Percentiles rank a stretch among this genome's conserved stretches.
phyloP scores from a whole-genome alignment of 2,113 vertebrate genomes.

The Ophiodon elongatus region DNA sequence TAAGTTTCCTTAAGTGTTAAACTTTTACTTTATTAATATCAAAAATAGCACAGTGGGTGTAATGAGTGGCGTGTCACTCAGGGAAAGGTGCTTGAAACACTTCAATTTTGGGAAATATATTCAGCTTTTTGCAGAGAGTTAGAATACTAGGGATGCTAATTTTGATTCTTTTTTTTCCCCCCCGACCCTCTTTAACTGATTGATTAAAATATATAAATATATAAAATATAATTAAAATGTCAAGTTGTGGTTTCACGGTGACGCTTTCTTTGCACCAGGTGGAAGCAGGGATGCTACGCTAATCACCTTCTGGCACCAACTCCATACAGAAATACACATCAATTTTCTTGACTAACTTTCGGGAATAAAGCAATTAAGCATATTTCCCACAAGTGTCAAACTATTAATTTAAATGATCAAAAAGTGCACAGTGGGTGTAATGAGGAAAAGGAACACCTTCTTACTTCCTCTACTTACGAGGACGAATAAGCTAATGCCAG shows the following conservation, averaged over 20 bases:
- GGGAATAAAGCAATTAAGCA: background rate
- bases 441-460: background rate
- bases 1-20: too few relatives aligned
- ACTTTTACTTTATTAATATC: background rate
- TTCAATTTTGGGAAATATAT: too few relatives aligned
- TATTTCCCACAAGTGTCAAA: background rate
- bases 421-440: background rate
- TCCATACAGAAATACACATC: background rate
- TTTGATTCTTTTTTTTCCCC: too few relatives aligned
- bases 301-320: background rate
- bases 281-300: background rate
- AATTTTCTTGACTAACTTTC: background rate
- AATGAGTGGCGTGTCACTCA: background rate
- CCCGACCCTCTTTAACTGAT: too few relatives aligned
- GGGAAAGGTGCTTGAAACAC: background rate
- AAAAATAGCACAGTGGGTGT: background rate
- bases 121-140: too few relatives aligned
- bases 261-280: background rate
- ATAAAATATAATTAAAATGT: too few relatives aligned
- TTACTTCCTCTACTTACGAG: background rate
- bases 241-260: too few relatives aligned
- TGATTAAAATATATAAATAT: too few relatives aligned
- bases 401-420: background rate
- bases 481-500: background rate
- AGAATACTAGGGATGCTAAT: too few relatives aligned